phyloP scores from a whole-genome alignment of 2,888 invertebrate genomes.

The Caradrina clavipalpis region DNA sequence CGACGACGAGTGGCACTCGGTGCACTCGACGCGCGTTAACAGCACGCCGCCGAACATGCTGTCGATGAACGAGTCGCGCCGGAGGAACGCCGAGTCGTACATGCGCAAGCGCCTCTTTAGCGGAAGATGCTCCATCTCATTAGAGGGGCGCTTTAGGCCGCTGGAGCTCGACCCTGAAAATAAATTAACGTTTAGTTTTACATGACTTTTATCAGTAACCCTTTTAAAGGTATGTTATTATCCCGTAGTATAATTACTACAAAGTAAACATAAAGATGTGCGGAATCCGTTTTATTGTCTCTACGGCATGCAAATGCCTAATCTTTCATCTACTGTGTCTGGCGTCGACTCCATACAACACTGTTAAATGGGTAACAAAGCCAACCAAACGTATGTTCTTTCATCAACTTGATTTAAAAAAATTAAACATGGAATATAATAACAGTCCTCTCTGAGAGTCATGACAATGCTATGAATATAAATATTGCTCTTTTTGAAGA shows the following conservation, averaged over 20 bases:
- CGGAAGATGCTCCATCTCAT: constrained; percentile 58
- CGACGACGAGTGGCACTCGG: constrained; percentile 93
- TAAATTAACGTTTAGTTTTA: background rate
- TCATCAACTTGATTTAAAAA: too few species aligned
- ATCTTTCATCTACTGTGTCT: constrained; percentile 11
- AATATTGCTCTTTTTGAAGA: too few species aligned
- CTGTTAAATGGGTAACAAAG: constrained; percentile 5
- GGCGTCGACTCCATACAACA: background rate
- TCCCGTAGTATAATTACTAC: too few species aligned
- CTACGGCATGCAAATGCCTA: constrained; percentile 1
- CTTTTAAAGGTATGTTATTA: too few species aligned
- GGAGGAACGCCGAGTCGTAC: constrained; percentile 70
- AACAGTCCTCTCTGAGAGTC: too few species aligned
- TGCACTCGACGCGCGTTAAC: constrained; percentile 94
- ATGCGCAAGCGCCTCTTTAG: constrained; percentile 77
- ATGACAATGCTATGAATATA: too few species aligned
- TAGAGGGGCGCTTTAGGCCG: constrained; percentile 67
- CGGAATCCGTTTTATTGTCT: background rate
- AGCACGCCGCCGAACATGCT: constrained; percentile 95
- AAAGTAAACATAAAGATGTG: background rate
- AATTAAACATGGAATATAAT: too few species aligned
- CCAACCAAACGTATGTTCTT: too few species aligned
- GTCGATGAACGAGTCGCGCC: constrained; percentile 89
- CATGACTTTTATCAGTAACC: too few species aligned
- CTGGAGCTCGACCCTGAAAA: constrained; percentile 74